Evolutionary conservation across 35 echinoderm and acorn worm genomes (phyloP), one percentile per base, ranked within the genome.

Genomic region (Ptychodera flava): DNA sequence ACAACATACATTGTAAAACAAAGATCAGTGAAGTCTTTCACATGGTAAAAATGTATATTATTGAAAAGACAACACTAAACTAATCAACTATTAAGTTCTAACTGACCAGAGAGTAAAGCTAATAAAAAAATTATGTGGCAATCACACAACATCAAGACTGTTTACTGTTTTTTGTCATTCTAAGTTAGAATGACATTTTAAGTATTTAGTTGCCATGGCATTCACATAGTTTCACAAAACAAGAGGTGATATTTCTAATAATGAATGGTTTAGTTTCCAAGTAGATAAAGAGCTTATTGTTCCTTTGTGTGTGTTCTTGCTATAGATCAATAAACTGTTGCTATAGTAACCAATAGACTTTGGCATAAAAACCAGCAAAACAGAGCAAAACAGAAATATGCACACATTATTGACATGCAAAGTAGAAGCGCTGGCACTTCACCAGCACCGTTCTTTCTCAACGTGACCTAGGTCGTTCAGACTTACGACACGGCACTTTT

Each of bases 351-450:
- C 16, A 36, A 0, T 33, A 83, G 82, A 83, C 82, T 83, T 83
- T 83, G 82, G 35, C 35, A 83, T 83, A 83, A 83, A 36, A 83
- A 83, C 35, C 82, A 36, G 82, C 28, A 29, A 83, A 83, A 83
- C 82, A 83, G 29, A 15, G 45, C 6, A 64, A 64, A 64, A 6
- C 22, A 64, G 45, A 64, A 64, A 64, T 64, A 64, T 64, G 45
- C 45, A 64, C 6, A 64, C 6, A 12, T 6, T 64, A 64, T 64
- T 64, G 45, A 64, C 6, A 64, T 64, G 45, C 45, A 64, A 64
- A 64, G 22, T 22, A 64, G 45, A 12, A 12, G 45, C 6, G 45
- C 45, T 64, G 45, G 45, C 45, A 64, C 22, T 6, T 64, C 22
- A 64, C 45, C 45, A 64, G 45, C 45, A 64, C 45, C 22, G 6